A percentile compares a stretch with the other conserved stretches of the same genome.
These are phyloP conservation scores for Sebastes dallii DNA, from an alignment of 2,797 vertebrate genomes.

Conservation along the genomic window DNA sequence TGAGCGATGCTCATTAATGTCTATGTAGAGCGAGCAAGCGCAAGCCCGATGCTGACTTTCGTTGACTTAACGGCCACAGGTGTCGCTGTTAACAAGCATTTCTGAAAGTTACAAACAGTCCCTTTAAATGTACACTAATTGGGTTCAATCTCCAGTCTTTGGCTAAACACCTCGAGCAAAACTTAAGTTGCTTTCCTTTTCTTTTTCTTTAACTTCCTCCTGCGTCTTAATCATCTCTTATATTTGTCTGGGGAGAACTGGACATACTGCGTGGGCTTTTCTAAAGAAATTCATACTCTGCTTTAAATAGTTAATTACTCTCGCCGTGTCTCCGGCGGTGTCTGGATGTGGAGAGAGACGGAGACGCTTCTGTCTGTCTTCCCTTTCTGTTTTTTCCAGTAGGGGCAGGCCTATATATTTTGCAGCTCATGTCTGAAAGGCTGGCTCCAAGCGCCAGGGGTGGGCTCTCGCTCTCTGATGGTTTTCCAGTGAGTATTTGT, in stretches of 20 bases:
- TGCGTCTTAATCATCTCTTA: constrained; percentile 11
- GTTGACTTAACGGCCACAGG: no score
- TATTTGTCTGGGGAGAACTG: constrained; percentile 22
- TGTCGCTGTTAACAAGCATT: no score
- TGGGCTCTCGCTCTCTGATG: constrained; percentile 90
- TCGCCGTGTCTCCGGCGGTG: constrained; percentile 72
- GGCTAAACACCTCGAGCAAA: background rate
- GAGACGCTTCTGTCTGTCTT: constrained; percentile 73
- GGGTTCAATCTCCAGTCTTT: background rate
- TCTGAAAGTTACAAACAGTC: no score
- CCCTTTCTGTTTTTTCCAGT: constrained; percentile 72
- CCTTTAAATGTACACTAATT: background rate
- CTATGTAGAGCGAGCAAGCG: no score
- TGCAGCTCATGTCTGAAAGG: constrained; percentile 87
- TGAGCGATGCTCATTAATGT: no score
- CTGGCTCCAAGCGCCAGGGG: constrained; percentile 91
- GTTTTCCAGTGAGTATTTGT: constrained; percentile 96
- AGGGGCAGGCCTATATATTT: constrained; percentile 81
- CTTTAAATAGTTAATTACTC: constrained; percentile 83
- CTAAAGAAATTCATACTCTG: constrained; percentile 58
- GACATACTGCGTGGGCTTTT: constrained; percentile 25
- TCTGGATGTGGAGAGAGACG: constrained; percentile 70
- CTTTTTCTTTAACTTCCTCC: constrained; percentile 1
- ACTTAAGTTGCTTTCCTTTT: background rate
- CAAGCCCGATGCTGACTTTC: no score